Evolutionary conservation across 2,113 vertebrate genomes (phyloP), one percentile per base, ranked within the genome.

Genomic region (Podocnemis expansa): DNA sequence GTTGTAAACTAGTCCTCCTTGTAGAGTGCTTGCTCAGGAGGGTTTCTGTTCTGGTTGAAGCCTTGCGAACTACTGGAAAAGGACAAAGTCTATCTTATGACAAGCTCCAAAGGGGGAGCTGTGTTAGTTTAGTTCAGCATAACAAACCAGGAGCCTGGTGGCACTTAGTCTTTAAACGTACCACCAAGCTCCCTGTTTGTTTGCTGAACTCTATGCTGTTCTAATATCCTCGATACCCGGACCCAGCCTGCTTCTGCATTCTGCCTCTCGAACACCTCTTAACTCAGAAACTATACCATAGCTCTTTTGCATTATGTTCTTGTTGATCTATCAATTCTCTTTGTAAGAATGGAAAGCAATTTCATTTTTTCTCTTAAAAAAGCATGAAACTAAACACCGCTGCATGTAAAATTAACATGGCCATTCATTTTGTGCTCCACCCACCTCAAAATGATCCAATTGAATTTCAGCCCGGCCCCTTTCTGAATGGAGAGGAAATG

Each of bases 1-100:
- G 45, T 1, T n/a, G 0, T 1, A 60, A n/a, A 10, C 2, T 14
- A 1, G 84, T 58, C 87, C 88, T 52, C 94, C 8, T 3, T 85
- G 85, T 5, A 11, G 78, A 75, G 27, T 0, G 2, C 56, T 49
- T 67, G 5, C 2, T 1, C 80, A 22, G 22, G 8, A 67, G 34
- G 34, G 41, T 13, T 24, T 38, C 13, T 11, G 43, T 43, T 75
- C 73, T 75, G 38, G 6, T 12, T 75, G 73, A n/a, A 8, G 6
- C 41, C 2, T 43, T 75, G 38, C 11, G 24, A 41, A 14, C 11
- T 1, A 11, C 24, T 75, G 73, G 21, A 41, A 73, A 73, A 25
- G 38, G 24, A 22, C 25, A 8, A 75, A 25, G 10, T 38, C 41
- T 38, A 10, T 43, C 41, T 38, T 25, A 3, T 25, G 41, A n/a